These are phyloP conservation scores for Carposina sasakii DNA, from an alignment of 1,140 invertebrate species.

Conservation along the genomic window DNA sequence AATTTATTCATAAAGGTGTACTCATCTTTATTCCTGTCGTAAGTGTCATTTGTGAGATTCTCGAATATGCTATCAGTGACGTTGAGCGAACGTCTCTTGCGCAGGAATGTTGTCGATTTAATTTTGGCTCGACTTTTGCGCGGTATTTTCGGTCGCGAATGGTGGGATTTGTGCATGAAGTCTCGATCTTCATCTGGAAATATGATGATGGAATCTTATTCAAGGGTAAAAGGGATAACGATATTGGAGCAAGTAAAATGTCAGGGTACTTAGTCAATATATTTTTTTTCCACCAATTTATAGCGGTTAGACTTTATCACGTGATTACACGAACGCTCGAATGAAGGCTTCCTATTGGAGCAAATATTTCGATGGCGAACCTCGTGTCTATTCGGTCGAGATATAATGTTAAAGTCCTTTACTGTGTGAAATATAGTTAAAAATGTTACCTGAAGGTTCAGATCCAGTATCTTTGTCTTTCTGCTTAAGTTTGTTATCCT, in stretches of 20 bases:
- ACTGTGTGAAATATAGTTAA: too few species aligned
- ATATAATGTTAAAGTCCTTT: too few species aligned
- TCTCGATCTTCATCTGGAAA: constrained; percentile 40
- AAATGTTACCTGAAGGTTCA: constrained; percentile 31
- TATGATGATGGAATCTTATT: too few species aligned
- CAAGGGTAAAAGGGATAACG: too few species aligned
- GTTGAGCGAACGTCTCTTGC: constrained; percentile 38
- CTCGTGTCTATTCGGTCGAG: too few species aligned
- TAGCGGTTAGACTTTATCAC: too few species aligned
- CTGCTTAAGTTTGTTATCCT: constrained; percentile 31
- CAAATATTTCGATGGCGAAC: too few species aligned
- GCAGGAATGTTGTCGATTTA: constrained; percentile 16
- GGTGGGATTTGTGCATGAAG: constrained; percentile 8
- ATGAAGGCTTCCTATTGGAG: too few species aligned
- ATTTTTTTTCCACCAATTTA: constrained; percentile 2
- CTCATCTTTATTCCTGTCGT: too few species aligned
- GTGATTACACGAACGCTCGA: too few species aligned
- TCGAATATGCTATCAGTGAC: constrained; percentile 29
- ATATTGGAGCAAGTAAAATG: too few species aligned
- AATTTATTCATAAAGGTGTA: too few species aligned
- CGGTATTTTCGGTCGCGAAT: constrained; percentile 1
- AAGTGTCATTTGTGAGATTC: constrained; percentile 15
- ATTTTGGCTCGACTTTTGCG: constrained; percentile 22
- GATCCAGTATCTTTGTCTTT: constrained; percentile 19
- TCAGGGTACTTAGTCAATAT: constrained; percentile 13